These are phyloP conservation scores for Antrozous pallidus DNA, from an alignment of 2,797 vertebrate genomes.

Conservation along the genomic window DNA sequence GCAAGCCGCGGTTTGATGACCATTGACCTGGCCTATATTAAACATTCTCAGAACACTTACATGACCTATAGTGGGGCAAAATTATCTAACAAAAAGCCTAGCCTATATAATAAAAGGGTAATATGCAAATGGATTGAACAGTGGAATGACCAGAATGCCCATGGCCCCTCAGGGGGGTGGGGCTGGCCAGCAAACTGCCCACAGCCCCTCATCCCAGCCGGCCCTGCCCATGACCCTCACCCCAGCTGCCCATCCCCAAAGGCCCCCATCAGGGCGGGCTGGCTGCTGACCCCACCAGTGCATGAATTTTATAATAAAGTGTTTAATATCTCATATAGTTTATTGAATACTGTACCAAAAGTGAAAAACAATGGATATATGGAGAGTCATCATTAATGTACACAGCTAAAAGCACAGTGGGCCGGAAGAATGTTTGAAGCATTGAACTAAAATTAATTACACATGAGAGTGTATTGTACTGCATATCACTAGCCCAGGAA, in stretches of 20 bases:
- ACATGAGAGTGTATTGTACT: not conserved
- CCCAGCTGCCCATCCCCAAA: too few species aligned
- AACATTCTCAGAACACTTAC: not conserved
- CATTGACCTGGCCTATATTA: not conserved
- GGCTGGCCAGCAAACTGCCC: too few species aligned
- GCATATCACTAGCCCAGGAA: not conserved
- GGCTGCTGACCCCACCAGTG: too few species aligned
- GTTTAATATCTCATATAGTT: not conserved
- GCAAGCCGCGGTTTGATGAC: too few species aligned
- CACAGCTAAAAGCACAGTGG: not conserved
- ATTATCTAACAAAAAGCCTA: not conserved
- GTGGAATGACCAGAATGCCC: too few species aligned
- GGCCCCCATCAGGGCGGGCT: too few species aligned
- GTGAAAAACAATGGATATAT: not conserved
- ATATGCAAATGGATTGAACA: too few species aligned
- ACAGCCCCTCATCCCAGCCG: too few species aligned
- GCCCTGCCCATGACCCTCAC: too few species aligned
- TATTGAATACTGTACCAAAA: not conserved
- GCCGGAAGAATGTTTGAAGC: not conserved
- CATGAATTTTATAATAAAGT: not conserved
- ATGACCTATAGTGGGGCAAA: not conserved
- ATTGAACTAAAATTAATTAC: not conserved
- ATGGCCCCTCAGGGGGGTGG: too few species aligned
- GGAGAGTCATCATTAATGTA: not conserved
- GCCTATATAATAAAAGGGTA: too few species aligned